Conservation (phyloP, 2,888 invertebrate species). For the Drosophila greeni region DNA sequence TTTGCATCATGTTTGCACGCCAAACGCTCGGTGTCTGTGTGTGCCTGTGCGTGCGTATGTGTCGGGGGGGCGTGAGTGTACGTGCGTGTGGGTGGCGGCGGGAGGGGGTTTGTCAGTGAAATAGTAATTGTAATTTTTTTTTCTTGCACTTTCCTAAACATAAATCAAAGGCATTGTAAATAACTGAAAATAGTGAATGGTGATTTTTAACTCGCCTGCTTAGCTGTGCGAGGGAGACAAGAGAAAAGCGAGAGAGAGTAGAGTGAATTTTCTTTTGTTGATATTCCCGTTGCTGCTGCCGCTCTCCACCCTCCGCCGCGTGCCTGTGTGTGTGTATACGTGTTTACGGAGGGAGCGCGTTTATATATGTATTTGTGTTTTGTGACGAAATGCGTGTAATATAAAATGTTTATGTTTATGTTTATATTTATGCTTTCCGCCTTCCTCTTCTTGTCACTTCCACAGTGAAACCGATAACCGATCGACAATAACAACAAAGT, state of each 20-base stretch:
- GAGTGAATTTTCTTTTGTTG: slow-evolving; percentile 53
- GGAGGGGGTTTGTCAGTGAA: slow-evolving; percentile 3
- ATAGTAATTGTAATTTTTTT: slow-evolving; percentile 13
- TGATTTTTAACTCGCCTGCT: slow-evolving; percentile 13
- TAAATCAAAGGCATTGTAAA: slow-evolving; percentile 6
- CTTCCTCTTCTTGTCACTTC: neutral
- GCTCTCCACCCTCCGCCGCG: slow-evolving; percentile 16
- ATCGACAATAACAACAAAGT: slow-evolving; percentile 36
- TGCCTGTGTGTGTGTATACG: slow-evolving; percentile 32
- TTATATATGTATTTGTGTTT: slow-evolving; percentile 44
- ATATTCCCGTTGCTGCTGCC: slow-evolving; percentile 27
- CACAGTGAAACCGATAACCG: slow-evolving; percentile 5
- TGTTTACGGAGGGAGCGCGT: slow-evolving; percentile 2
- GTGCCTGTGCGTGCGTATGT: slow-evolving; percentile 2
- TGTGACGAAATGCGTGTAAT: slow-evolving; percentile 67
- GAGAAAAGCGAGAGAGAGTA: slow-evolving; percentile 2
- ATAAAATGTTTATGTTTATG: slow-evolving; percentile 54
- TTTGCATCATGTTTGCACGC: slow-evolving; percentile 37
- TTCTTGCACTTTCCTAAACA: slow-evolving; percentile 2
- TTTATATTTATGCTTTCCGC: slow-evolving; percentile 30
- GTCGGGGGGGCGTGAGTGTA: slow-evolving; percentile 10
- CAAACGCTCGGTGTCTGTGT: slow-evolving; percentile 18
- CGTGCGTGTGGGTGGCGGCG: slow-evolving; percentile 4
- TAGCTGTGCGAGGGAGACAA: neutral
- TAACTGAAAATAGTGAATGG: slow-evolving; percentile 21